Evolutionary conservation across 2,888 invertebrate genomes (phyloP), one percentile per base, ranked within the genome.

Genomic region (Coronaproctus castanopsis): DNA sequence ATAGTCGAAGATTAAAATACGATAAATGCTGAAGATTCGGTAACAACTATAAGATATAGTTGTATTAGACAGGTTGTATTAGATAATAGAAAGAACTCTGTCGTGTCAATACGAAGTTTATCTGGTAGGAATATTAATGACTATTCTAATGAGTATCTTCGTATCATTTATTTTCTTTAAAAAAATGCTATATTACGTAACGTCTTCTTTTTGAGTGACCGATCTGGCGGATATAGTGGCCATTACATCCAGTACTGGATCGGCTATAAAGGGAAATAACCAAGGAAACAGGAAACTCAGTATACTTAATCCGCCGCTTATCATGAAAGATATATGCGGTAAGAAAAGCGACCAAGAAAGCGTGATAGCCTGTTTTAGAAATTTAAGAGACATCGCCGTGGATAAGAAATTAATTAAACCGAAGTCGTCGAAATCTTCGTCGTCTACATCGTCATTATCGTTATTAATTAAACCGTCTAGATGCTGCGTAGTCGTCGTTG

Each of bases 241-340:
- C 55, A 56, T 21, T 18, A 59, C 18, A 55, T 55, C 55, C 55
- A 55, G 50, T 36, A 55, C 21, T 19, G 59, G 59, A 24, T 55
- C 56, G 5, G 56, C 52, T 10, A 59, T 51, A 48, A 55, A 55
- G 0, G 82, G 79, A 62, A 81, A 72, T 64, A 78, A 75, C 77
- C 78, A 82, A 0, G 82, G 83, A 59, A 82, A 78, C 63, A 83
- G 71, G 53, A 81, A 74, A 0, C 81, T 74, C 1, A 80, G 76
- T 19, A 80, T 68, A 0, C 81, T 77, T 18, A 83, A 77, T 0
- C 79, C 75, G 0, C 81, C 77, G 1, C 79, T 77, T 55, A 83
- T 76, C 50, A 82, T 71, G 57, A 82, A 72, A 1, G 77, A 77
- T 54, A 83, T 69, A 0, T 84, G 84, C 0, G 83, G 77, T 54